These are phyloP conservation scores for Lepidurus couesii DNA, from an alignment of 1,140 invertebrate genomes.

Conservation along the genomic window DNA sequence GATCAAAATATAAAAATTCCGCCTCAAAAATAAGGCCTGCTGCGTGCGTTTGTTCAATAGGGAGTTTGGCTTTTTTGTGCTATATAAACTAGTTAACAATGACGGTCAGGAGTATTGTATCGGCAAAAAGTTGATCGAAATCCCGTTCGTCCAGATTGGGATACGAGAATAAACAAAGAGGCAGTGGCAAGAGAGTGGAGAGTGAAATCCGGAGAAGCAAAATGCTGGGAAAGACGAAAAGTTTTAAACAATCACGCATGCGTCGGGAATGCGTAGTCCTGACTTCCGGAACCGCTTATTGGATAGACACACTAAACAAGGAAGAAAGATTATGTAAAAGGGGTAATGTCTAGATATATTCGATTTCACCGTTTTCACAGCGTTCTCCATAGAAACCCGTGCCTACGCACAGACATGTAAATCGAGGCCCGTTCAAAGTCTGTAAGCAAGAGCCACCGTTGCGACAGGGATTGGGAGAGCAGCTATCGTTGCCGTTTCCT, in stretches of 20 bases:
- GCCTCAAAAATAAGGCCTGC: neutral
- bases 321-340: slow-evolving; percentile 29
- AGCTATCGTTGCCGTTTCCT: slow-evolving; percentile 58
- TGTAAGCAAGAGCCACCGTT: slow-evolving; percentile 62
- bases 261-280: slow-evolving; percentile 55
- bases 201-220: neutral
- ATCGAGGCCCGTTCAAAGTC: slow-evolving; percentile 57
- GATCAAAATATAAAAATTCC: neutral
- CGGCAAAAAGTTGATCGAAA: neutral
- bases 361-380: slow-evolving; percentile 56
- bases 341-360: slow-evolving; percentile 21
- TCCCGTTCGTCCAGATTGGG: neutral
- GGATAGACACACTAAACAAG: slow-evolving; percentile 38
- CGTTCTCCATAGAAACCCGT: slow-evolving; percentile 62
- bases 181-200: neutral
- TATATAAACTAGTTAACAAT: neutral
- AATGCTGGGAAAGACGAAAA: no score
- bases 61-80: neutral
- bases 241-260: slow-evolving; percentile 58
- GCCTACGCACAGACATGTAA: slow-evolving; percentile 63
- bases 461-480: slow-evolving; percentile 55
- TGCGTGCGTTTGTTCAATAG: neutral
- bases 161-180: neutral
- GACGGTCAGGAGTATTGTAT: no score
- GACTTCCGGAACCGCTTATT: slow-evolving; percentile 44